Conservation (phyloP, 2,797 vertebrate species). For the Alca torda region DNA sequence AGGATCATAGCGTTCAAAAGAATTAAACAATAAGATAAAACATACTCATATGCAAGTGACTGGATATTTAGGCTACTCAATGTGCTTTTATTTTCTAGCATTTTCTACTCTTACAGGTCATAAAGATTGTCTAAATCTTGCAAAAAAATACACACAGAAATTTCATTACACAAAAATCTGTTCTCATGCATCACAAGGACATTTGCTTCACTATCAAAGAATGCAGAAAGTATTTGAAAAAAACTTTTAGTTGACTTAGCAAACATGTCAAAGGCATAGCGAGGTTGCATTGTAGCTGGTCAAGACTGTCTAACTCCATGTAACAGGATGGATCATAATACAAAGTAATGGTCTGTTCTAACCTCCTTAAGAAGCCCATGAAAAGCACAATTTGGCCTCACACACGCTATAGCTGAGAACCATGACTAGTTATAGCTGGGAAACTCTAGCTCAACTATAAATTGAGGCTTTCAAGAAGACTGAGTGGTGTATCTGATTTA, state of each 20-base stretch:
- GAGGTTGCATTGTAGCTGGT: background rate
- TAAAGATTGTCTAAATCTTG: background rate
- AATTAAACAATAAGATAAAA: background rate
- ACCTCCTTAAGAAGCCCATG: background rate
- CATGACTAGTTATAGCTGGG: background rate
- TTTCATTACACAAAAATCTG: background rate
- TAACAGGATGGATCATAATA: background rate
- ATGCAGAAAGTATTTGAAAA: background rate
- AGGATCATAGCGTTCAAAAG: background rate
- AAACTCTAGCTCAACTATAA: background rate
- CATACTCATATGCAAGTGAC: background rate
- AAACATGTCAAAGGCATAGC: background rate
- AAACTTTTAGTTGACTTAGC: background rate
- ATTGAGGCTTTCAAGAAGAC: background rate
- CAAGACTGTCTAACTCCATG: background rate
- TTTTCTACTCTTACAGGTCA: background rate
- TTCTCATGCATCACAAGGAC: background rate
- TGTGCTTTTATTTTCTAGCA: background rate
- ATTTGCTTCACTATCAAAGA: background rate
- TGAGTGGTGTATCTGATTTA: background rate
- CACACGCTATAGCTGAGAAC: background rate
- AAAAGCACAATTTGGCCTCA: background rate
- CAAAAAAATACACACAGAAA: background rate
- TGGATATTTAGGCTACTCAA: background rate
- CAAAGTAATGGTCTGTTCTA: background rate